Evolutionary conservation across 2,797 vertebrate genomes (phyloP).

Genomic region (Sebastes nivosus): DNA sequence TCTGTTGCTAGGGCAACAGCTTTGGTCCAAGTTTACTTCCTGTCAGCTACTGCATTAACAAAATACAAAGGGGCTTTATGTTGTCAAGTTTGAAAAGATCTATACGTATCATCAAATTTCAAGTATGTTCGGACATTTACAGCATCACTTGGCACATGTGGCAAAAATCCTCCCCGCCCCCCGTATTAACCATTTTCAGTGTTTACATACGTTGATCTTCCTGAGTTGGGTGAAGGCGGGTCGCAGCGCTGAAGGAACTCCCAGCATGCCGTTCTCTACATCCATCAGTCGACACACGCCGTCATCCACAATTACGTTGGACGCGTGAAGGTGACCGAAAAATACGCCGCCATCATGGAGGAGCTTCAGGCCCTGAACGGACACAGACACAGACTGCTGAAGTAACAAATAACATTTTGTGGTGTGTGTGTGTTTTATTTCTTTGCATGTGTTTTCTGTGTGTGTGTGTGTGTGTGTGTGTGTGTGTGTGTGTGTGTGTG

Average conservation of each 20-base stretch:
- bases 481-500: neutral
- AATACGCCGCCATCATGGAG: constrained; percentile 92
- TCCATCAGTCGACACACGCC: constrained; percentile 90
- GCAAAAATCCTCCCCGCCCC: too few relatives aligned
- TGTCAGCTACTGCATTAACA: too few relatives aligned
- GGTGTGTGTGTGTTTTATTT: neutral
- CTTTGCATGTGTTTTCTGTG: neutral
- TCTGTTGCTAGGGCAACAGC: too few relatives aligned
- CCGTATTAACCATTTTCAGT: neutral
- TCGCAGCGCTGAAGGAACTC: constrained; percentile 90
- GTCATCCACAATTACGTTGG: constrained; percentile 92
- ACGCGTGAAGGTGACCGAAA: constrained; percentile 93
- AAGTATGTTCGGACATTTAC: neutral
- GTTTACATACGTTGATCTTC: constrained; percentile 92
- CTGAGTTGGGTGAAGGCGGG: constrained; percentile 89
- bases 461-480: neutral
- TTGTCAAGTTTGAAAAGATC: too few relatives aligned
- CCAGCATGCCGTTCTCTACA: constrained; percentile 93
- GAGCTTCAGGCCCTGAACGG: constrained; percentile 88
- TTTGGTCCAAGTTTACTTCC: too few relatives aligned
- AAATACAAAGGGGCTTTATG: too few relatives aligned
- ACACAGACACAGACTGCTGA: neutral
- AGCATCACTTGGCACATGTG: neutral
- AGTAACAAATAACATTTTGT: neutral
- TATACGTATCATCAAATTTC: neutral